A percentile compares a stretch with the other conserved stretches of the same genome.
Evolutionary conservation across 2,888 invertebrate genomes (phyloP).

Genomic region (Augiades crinisus): DNA sequence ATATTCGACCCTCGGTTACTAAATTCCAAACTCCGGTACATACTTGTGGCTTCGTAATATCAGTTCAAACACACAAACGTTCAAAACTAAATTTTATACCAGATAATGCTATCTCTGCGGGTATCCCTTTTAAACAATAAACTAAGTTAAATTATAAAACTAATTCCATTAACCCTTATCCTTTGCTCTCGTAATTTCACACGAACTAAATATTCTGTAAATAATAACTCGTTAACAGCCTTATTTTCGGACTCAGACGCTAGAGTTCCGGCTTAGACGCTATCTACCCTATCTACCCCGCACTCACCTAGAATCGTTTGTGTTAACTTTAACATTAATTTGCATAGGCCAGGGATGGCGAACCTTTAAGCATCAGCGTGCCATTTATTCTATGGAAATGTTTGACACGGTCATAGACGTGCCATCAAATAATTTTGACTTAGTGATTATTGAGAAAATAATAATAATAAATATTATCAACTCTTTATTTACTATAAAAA

Average conservation of each 20-base stretch:
- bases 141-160: conserved; percentile 63
- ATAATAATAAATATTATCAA: conserved; percentile 31
- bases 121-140: conserved; percentile 57
- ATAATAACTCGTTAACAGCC: neutral
- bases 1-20: conserved; percentile 35
- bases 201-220: neutral
- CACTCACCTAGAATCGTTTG: no score
- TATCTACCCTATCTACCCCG: no score
- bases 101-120: conserved; percentile 42
- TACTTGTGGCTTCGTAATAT: conserved; percentile 38
- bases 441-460: neutral
- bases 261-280: no score
- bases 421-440: conserved; percentile 31
- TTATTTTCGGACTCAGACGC: no score
- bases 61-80: conserved; percentile 40
- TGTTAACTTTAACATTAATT: no score
- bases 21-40: conserved; percentile 37
- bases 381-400: conserved; percentile 7
- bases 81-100: conserved; percentile 52
- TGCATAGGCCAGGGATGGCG: no score
- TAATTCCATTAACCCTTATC: conserved; percentile 56
- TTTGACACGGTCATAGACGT: conserved; percentile 26
- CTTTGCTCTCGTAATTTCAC: neutral
- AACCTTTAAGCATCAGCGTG: no score
- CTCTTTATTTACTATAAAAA: conserved; percentile 24